Evolutionary conservation across 2,797 vertebrate genomes (phyloP).

Genomic region (Lophius americanus): DNA sequence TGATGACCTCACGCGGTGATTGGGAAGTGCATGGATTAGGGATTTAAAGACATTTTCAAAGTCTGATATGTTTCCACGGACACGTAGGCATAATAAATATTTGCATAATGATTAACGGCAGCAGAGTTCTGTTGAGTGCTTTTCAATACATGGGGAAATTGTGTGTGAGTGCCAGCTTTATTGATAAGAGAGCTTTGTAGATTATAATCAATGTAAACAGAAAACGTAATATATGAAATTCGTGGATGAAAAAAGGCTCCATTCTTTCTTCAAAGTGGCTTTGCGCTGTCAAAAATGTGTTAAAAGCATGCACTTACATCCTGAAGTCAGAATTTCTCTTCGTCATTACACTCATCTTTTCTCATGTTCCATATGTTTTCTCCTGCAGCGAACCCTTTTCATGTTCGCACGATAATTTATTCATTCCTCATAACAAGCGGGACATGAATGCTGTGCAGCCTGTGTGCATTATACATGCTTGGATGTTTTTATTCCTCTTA

Average conservation of each 20-base stretch:
- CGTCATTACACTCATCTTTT: not conserved
- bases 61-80: constrained; percentile 35
- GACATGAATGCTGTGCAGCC: constrained; percentile 5
- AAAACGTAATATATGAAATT: constrained; percentile 32
- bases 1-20: constrained; percentile 50
- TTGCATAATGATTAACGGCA: constrained; percentile 62
- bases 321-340: not conserved
- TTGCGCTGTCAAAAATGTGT: not conserved
- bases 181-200: constrained; percentile 42
- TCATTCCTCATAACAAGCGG: constrained; percentile 48
- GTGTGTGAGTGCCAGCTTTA: constrained; percentile 60
- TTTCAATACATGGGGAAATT: constrained; percentile 66
- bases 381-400: constrained; percentile 28
- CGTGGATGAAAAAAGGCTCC: constrained; percentile 11
- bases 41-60: constrained; percentile 40
- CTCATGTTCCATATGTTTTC: constrained; percentile 16
- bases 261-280: constrained; percentile 1
- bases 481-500: constrained; percentile 13
- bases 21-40: constrained; percentile 46
- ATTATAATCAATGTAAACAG: constrained; percentile 35
- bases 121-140: constrained; percentile 65
- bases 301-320: not conserved
- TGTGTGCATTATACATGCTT: constrained; percentile 35
- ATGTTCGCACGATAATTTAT: constrained; percentile 52
- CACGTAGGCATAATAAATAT: constrained; percentile 48